phyloP scores from a whole-genome alignment of 2,888 invertebrate species.

The Polymixis lichenea region DNA sequence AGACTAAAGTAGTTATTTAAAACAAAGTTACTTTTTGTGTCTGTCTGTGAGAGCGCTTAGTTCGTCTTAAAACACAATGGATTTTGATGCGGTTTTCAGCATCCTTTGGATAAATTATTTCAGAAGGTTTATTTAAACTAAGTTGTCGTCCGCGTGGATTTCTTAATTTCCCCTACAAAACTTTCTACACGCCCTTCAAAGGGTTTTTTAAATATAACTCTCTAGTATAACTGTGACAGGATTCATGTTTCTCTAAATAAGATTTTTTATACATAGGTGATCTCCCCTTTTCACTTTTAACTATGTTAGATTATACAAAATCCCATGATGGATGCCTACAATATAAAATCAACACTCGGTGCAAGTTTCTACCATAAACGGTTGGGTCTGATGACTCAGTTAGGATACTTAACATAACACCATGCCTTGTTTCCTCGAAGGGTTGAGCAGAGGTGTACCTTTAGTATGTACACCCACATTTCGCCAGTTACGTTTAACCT shows the following conservation, averaged over 20 bases:
- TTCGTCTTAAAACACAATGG: neutral
- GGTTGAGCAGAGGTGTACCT: no score
- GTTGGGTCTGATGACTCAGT: neutral
- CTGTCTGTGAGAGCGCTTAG: neutral
- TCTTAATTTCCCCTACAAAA: neutral
- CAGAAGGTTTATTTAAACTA: neutral
- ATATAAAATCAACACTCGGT: neutral
- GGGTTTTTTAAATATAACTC: no score
- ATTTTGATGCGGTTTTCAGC: neutral
- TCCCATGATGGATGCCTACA: neutral
- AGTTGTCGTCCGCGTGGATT: neutral
- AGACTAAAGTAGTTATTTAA: no score
- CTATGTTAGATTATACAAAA: neutral
- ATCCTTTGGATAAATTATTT: neutral
- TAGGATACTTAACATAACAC: neutral
- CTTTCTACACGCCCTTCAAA: no score
- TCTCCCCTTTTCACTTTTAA: neutral
- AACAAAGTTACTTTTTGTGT: neutral
- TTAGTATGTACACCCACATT: no score
- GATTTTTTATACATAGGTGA: neutral
- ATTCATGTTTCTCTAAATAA: neutral
- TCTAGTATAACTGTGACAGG: neutral
- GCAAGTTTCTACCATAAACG: neutral
- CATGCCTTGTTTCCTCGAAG: no score
- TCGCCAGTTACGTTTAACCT: no score